Percentiles rank a stretch among this genome's conserved stretches.
Conservation (phyloP, 92 coral and sea anemone species). For the Bergia sp. region DNA sequence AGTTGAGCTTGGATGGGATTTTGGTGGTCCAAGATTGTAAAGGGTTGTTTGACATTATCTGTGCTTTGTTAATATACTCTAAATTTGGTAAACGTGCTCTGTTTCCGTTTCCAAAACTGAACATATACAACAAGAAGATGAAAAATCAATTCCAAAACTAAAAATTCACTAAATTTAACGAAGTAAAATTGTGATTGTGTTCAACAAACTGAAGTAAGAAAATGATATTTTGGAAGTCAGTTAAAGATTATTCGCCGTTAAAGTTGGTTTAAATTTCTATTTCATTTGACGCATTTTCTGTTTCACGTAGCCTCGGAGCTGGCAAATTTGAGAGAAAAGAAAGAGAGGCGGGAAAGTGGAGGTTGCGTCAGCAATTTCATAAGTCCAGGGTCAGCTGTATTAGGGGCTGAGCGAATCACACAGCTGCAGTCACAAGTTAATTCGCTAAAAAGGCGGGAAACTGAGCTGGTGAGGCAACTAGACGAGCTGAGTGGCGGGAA, state of each 20-base stretch:
- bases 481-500: constrained; percentile 80
- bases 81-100: too few species aligned
- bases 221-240: not conserved
- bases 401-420: constrained; percentile 94
- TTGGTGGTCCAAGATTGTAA: too few species aligned
- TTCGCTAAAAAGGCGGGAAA: constrained; percentile 73
- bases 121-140: too few species aligned
- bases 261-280: not conserved
- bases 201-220: not conserved
- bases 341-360: constrained; percentile 77
- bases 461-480: constrained; percentile 77
- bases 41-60: too few species aligned
- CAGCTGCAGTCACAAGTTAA: constrained; percentile 89
- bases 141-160: too few species aligned
- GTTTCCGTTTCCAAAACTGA: too few species aligned
- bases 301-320: constrained; percentile 81
- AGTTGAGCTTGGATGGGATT: too few species aligned
- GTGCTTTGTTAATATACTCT: too few species aligned
- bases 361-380: constrained; percentile 54
- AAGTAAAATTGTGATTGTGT: not conserved
- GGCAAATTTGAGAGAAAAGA: constrained; percentile 82
- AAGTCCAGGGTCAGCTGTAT: constrained; percentile 83
- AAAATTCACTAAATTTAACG: too few species aligned
- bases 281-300: not conserved
- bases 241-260: too few species aligned